Conservation (phyloP, 53 echinoderm and acorn worm genomes). For the Temnopleurus reevesii region DNA sequence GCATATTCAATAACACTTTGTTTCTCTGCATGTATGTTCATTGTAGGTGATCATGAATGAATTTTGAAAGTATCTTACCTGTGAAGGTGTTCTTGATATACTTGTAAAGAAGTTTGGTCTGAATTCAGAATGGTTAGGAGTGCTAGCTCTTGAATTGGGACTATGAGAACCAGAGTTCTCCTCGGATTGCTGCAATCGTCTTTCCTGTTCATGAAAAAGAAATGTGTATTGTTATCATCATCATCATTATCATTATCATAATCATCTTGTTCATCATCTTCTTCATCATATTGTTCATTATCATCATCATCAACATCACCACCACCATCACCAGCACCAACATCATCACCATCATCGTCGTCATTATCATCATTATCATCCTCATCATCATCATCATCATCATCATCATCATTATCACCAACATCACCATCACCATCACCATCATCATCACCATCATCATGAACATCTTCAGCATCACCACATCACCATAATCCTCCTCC, state of each 20-base stretch:
- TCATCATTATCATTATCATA: too few species aligned
- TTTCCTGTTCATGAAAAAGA: conserved; percentile 86
- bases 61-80: too few species aligned
- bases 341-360: not conserved
- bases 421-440: not conserved
- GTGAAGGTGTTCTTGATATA: conserved; percentile 63
- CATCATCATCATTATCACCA: not conserved
- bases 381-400: not conserved
- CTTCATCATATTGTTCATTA: not conserved
- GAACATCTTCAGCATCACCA: too few species aligned
- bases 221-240: too few species aligned
- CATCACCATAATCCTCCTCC: too few species aligned
- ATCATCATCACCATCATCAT: too few species aligned
- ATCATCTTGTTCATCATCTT: not conserved
- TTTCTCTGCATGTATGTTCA: too few species aligned
- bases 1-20: too few species aligned
- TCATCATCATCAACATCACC: not conserved
- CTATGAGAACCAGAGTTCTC: conserved; percentile 75
- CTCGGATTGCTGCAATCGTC: conserved; percentile 65
- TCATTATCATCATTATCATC: not conserved
- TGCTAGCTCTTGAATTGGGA: conserved; percentile 78
- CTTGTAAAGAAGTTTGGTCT: conserved; percentile 45
- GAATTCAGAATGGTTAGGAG: conserved; percentile 60
- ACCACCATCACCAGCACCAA: too few species aligned
- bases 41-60: too few species aligned